Evolutionary conservation across 2,113 vertebrate genomes (phyloP).

Genomic region (Charadrius vociferus): DNA sequence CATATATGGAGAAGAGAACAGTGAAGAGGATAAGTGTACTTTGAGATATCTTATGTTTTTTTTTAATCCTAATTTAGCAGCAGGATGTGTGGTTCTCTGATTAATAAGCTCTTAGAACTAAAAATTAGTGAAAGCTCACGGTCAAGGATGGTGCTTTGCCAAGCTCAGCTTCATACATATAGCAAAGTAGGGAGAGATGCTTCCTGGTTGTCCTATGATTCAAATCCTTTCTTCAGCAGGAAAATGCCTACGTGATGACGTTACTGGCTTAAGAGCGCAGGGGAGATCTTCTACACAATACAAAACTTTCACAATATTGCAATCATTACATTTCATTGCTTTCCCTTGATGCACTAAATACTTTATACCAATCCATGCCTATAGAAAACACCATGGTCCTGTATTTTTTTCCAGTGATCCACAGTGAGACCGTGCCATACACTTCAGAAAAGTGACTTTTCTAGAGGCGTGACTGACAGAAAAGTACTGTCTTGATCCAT

Average conservation of each 20-base stretch:
- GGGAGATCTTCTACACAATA: background rate
- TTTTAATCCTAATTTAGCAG: background rate
- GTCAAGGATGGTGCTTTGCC: background rate
- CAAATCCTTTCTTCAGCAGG: background rate
- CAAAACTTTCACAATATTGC: background rate
- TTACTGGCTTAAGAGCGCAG: background rate
- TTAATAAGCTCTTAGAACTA: background rate
- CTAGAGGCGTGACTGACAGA: background rate
- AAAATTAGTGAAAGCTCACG: background rate
- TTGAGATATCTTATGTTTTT: background rate
- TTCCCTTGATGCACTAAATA: background rate
- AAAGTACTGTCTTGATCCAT: background rate
- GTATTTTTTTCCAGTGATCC: background rate
- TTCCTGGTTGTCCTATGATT: background rate
- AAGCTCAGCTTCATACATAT: background rate
- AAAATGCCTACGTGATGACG: fast-evolving
- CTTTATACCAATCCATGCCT: background rate
- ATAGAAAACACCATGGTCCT: background rate
- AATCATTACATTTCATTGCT: background rate
- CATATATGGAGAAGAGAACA: background rate
- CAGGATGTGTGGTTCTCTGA: background rate
- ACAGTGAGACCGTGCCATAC: background rate
- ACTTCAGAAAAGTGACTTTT: background rate
- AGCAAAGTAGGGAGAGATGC: background rate
- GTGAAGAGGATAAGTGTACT: background rate